These are phyloP conservation scores for Ceratitis capitata DNA, from an alignment of 1,140 invertebrate species.

Conservation along the genomic window DNA sequence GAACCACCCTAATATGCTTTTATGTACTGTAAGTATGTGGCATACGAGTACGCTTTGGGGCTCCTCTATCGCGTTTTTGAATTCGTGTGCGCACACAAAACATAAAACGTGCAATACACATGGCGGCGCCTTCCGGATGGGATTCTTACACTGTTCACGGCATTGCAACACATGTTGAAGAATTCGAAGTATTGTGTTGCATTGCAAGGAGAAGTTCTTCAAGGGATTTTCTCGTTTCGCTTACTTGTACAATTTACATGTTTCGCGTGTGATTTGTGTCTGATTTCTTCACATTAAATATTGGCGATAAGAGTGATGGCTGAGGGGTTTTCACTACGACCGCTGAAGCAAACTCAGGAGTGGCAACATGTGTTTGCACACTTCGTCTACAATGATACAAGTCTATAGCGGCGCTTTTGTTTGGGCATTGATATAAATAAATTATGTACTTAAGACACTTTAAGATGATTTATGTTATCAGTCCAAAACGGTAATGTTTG, in stretches of 20 bases:
- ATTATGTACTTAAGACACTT: neutral
- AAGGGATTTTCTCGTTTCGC: neutral
- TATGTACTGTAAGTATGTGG: too few relatives aligned
- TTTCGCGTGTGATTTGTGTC: neutral
- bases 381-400: neutral
- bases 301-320: neutral
- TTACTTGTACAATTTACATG: neutral
- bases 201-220: neutral
- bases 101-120: neutral
- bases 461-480: neutral
- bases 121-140: neutral
- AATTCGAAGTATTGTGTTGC: neutral
- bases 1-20: too few relatives aligned
- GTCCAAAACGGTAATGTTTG: too few relatives aligned
- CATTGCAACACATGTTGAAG: neutral
- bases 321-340: neutral
- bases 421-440: neutral
- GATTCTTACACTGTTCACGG: neutral
- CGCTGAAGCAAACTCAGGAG: neutral
- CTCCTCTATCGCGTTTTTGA: too few relatives aligned
- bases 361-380: neutral
- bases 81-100: neutral
- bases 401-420: neutral
- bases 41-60: too few relatives aligned
- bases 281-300: neutral